Evolutionary conservation across 2,797 vertebrate genomes (phyloP), one percentile per base, ranked within the genome.

Genomic region (Melanotaenia pygmaea): DNA sequence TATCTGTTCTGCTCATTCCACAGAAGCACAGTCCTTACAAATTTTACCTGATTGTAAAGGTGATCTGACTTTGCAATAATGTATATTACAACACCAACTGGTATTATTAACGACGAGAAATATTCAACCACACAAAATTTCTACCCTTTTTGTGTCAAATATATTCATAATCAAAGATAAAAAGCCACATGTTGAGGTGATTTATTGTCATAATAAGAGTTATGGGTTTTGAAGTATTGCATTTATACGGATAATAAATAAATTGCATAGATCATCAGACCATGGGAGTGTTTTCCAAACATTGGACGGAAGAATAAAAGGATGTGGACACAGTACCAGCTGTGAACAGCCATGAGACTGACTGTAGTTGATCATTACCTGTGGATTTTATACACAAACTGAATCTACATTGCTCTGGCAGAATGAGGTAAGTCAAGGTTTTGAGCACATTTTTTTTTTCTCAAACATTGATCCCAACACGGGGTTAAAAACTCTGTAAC

Each of bases 241-340:
- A 88, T 91, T 87, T 82, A 28, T 74, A 64, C 85, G 65, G 81
- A 89, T 16, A 88, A 91, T 88, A 91, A 89, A 89, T 92, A 85
- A 89, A 83, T 92, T 93, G 92, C 91, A 92, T 92, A 92, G 93
- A 89, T 88, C 87, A 26, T 81, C 81, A 88, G 88, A 89, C 83
- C 83, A 80, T 70, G 79, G 83, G 77, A 54, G 3, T 76, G 83
- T 82, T 88, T 88, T 90, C 76, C 73, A 10, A 85, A 70, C 63
- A 65, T 53, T 85, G 88, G 86, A 92, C 81, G 85, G 90, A 91
- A 80, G 79, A 81, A 80, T 80, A 73, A 67, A 77, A 87, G 74
- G 78, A 84, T 64, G 77, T 85, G 74, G 89, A 90, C 91, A 93
- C 92, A 92, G 92, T 83, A 92, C 90, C 92, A 92, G 91, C 91